Percentiles rank a stretch among this genome's conserved stretches.
Conservation (phyloP, 2,888 invertebrate genomes). For the Scaptomyza parva region DNA sequence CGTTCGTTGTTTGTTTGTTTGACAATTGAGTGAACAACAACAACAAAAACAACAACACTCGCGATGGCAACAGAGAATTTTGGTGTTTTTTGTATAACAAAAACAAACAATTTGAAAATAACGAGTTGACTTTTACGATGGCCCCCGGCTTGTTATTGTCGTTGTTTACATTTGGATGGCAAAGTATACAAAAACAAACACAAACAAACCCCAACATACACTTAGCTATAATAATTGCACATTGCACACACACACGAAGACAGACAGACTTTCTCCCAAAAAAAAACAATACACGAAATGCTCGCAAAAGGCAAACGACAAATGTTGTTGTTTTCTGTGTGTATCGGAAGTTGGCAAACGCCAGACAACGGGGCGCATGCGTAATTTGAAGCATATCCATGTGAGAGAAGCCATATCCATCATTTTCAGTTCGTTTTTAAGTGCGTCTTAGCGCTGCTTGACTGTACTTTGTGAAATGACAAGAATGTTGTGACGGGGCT, state of each 20-base stretch:
- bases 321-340: conserved; percentile 3
- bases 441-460: not conserved
- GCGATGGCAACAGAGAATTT: conserved; percentile 70
- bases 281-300: conserved; percentile 17
- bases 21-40: conserved; percentile 66
- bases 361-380: conserved; percentile 63
- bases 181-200: conserved; percentile 23
- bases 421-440: too few species aligned
- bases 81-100: conserved; percentile 66
- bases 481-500: conserved; percentile 34
- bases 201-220: conserved; percentile 26
- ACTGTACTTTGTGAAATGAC: not conserved
- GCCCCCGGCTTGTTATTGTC: conserved; percentile 28
- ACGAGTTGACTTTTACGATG: conserved; percentile 36
- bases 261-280: conserved; percentile 70
- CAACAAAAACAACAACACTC: conserved; percentile 55
- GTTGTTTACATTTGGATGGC: conserved; percentile 64
- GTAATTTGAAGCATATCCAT: conserved; percentile 58
- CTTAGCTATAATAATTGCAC: conserved; percentile 53
- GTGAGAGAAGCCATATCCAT: conserved; percentile 14
- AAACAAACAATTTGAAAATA: conserved; percentile 69
- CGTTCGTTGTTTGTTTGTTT: conserved; percentile 22
- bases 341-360: conserved; percentile 66
- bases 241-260: conserved; percentile 37
- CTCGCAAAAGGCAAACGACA: conserved; percentile 17